phyloP scores from a whole-genome alignment of 2,888 invertebrate species.

The Protodeltote pygarga region DNA sequence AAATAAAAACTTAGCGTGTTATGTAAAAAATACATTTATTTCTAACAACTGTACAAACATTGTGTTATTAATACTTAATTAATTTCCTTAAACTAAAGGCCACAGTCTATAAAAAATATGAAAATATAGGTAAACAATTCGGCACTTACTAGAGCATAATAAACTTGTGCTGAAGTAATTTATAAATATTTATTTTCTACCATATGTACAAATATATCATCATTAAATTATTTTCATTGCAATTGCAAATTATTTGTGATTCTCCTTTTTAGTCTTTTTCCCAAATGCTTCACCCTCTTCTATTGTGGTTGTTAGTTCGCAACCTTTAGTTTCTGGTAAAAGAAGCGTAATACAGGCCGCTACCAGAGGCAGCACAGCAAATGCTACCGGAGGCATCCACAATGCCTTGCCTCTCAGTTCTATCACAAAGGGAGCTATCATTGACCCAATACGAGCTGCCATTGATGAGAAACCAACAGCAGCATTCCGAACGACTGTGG shows the following conservation, averaged over 20 bases:
- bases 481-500: slow-evolving; percentile 95
- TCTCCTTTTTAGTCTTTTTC: slow-evolving; percentile 42
- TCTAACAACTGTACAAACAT: background rate
- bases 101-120: slow-evolving; percentile 5
- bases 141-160: background rate
- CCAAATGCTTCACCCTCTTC: slow-evolving; percentile 91
- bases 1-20: slow-evolving; percentile 1
- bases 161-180: too few species aligned
- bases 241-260: slow-evolving; percentile 1
- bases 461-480: slow-evolving; percentile 96
- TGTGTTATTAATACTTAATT: slow-evolving; percentile 6
- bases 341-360: slow-evolving; percentile 84
- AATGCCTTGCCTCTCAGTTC: slow-evolving; percentile 79
- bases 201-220: background rate
- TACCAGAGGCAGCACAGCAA: slow-evolving; percentile 90
- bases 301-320: slow-evolving; percentile 92
- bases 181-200: slow-evolving; percentile 2
- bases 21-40: background rate
- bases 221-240: background rate
- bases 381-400: slow-evolving; percentile 90
- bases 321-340: slow-evolving; percentile 93
- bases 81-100: slow-evolving; percentile 4
- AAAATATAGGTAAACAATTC: too few species aligned
- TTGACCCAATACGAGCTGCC: slow-evolving; percentile 94
- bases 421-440: slow-evolving; percentile 93